Conservation (phyloP, 2,888 invertebrate genomes). For the Plemyria rubiginata region DNA sequence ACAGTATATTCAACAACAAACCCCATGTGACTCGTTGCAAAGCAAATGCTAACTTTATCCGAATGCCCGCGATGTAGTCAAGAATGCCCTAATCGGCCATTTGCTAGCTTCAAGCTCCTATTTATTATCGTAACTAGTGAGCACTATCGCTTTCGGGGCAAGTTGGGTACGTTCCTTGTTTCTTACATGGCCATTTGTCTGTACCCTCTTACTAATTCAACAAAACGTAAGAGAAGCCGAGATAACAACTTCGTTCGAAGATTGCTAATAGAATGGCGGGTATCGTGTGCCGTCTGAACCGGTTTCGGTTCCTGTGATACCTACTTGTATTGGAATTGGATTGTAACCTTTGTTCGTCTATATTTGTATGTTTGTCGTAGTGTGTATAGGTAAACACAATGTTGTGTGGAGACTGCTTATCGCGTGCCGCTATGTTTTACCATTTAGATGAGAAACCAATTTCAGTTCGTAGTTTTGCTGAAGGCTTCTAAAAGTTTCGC, state of each 20-base stretch:
- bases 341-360: conserved; percentile 40
- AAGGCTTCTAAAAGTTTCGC: neutral
- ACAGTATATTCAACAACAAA: conserved; percentile 68
- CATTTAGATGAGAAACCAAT: conserved; percentile 13
- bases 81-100: conserved; percentile 79
- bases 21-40: conserved; percentile 70
- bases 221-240: conserved; percentile 66
- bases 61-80: conserved; percentile 75
- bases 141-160: conserved; percentile 74
- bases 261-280: conserved; percentile 61
- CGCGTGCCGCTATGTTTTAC: conserved; percentile 27
- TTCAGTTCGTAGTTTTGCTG: conserved; percentile 2
- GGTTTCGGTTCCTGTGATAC: conserved; percentile 40
- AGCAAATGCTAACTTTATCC: conserved; percentile 78
- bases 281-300: conserved; percentile 38
- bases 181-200: conserved; percentile 71
- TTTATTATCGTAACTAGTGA: conserved; percentile 79
- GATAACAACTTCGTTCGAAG: conserved; percentile 67
- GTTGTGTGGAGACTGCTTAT: conserved; percentile 21
- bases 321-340: conserved; percentile 43
- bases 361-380: conserved; percentile 18
- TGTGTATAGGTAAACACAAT: conserved; percentile 31
- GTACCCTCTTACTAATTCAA: conserved; percentile 78
- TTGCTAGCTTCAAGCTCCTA: conserved; percentile 73
- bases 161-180: conserved; percentile 68